Evolutionary conservation across 1,140 invertebrate species (phyloP).

Genomic region (Melanaphis sacchari): DNA sequence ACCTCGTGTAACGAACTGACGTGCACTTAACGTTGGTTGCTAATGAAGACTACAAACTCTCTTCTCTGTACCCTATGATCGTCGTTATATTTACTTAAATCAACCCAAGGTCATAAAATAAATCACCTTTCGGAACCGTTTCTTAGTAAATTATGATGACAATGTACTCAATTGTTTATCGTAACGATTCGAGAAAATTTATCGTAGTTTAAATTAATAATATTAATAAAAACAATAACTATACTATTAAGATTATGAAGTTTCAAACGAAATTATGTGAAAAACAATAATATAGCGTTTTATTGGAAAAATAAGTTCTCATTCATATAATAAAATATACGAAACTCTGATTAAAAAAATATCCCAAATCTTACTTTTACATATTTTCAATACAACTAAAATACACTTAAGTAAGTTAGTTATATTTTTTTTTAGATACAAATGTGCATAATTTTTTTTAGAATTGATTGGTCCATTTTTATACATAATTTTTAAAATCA

Average conservation of each 20-base stretch:
- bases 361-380: not conserved
- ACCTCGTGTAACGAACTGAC: conserved; percentile 36
- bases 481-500: not conserved
- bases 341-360: not conserved
- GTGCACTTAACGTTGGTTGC: conserved; percentile 43
- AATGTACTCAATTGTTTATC: not conserved
- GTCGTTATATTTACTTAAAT: conserved; percentile 24
- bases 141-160: not conserved
- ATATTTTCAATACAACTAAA: not conserved
- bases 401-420: not conserved
- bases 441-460: not conserved
- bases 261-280: not conserved
- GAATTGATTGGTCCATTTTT: not conserved
- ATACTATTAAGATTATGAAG: not conserved
- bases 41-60: conserved; percentile 37
- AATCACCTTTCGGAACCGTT: not conserved
- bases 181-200: not conserved
- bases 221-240: not conserved
- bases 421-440: not conserved
- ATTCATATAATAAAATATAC: not conserved
- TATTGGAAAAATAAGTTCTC: not conserved
- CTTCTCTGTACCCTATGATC: not conserved
- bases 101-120: conserved; percentile 16
- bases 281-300: not conserved
- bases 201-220: not conserved